phyloP scores from a whole-genome alignment of 1,140 invertebrate species.

The Zaprionus taronus region DNA sequence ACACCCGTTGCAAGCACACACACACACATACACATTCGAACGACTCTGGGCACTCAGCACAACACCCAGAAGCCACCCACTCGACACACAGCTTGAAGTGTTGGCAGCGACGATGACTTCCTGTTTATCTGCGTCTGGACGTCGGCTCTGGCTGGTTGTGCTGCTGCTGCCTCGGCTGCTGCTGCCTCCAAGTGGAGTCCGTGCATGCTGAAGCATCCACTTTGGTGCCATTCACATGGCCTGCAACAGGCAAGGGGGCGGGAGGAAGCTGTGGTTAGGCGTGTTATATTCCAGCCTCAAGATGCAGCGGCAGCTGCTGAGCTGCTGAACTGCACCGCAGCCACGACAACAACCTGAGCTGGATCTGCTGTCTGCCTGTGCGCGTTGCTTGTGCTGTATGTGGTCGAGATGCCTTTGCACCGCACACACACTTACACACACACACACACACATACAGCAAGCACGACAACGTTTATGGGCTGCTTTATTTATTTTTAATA shows the following conservation, averaged over 20 bases:
- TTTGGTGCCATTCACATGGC: slow-evolving; percentile 75
- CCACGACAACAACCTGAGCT: slow-evolving; percentile 32
- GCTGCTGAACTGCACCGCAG: slow-evolving; percentile 31
- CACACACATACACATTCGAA: neutral
- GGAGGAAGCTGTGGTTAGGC: slow-evolving; percentile 59
- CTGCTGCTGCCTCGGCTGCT: neutral
- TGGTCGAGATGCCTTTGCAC: slow-evolving; percentile 61
- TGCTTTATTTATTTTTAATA: slow-evolving; percentile 79
- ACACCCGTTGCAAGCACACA: neutral
- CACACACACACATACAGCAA: too few species aligned
- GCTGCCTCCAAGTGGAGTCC: slow-evolving; percentile 65
- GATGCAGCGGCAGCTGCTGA: slow-evolving; percentile 34
- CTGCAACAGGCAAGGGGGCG: slow-evolving; percentile 2
- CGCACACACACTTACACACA: slow-evolving; percentile 7
- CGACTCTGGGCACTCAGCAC: slow-evolving; percentile 2
- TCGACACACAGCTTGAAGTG: slow-evolving; percentile 76
- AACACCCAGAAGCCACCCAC: slow-evolving; percentile 45
- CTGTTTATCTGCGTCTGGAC: slow-evolving; percentile 79
- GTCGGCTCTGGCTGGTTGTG: slow-evolving; percentile 20
- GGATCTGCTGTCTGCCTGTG: slow-evolving; percentile 33
- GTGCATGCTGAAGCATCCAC: slow-evolving; percentile 81
- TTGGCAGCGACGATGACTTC: slow-evolving; percentile 73
- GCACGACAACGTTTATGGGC: slow-evolving; percentile 24
- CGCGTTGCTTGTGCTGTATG: slow-evolving; percentile 43
- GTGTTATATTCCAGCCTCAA: slow-evolving; percentile 64